Evolutionary conservation across 2,888 invertebrate genomes (phyloP).

Genomic region (Eulithis prunata): DNA sequence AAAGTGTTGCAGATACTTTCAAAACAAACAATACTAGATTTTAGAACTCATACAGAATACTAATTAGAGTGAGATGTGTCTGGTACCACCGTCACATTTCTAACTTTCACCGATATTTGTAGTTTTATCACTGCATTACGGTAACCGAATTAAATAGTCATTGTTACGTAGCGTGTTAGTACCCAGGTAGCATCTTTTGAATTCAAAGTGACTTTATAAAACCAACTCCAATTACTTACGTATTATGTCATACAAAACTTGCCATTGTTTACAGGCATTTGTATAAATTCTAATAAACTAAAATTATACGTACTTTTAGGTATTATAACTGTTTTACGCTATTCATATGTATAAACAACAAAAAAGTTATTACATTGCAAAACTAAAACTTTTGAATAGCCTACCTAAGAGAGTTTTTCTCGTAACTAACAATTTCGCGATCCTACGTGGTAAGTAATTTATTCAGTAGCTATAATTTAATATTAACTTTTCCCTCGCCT

Average conservation of each 20-base stretch:
- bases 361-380: too few relatives aligned
- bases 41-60: constrained; percentile 45
- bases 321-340: too few relatives aligned
- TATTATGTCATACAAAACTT: constrained; percentile 8
- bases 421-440: constrained; percentile 6
- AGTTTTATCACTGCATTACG: constrained; percentile 37
- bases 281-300: too few relatives aligned
- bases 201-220: constrained; percentile 11
- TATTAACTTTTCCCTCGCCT: constrained; percentile 11
- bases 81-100: constrained; percentile 41
- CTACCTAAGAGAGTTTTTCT: background rate
- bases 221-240: background rate
- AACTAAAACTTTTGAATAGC: too few relatives aligned
- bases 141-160: constrained; percentile 29
- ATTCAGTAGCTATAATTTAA: constrained; percentile 3
- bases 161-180: constrained; percentile 22
- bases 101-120: constrained; percentile 51
- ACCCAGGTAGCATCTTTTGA: constrained; percentile 8
- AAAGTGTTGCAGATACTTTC: constrained; percentile 19
- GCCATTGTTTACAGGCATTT: constrained; percentile 14
- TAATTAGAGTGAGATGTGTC: constrained; percentile 39
- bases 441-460: constrained; percentile 4
- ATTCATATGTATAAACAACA: too few relatives aligned
- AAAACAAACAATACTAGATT: constrained; percentile 44
- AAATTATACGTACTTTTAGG: too few relatives aligned